Conservation (phyloP, 1,140 invertebrate genomes). For the Drosophila nigrodunni region DNA sequence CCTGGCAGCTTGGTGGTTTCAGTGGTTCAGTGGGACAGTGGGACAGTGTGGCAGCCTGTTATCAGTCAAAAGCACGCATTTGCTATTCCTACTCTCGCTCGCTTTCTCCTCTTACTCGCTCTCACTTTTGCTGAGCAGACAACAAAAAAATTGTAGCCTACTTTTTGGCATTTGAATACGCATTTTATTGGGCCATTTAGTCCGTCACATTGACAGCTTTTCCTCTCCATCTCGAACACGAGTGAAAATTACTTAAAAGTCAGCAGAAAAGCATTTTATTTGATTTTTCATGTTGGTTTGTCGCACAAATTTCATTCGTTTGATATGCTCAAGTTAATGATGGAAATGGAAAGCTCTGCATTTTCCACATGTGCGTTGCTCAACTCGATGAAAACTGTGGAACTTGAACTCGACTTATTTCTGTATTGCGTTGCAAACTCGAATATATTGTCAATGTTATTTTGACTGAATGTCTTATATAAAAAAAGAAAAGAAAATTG, state of each 20-base stretch:
- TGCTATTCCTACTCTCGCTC: neutral
- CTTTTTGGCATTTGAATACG: slow-evolving; percentile 38
- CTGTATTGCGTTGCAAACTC: no score
- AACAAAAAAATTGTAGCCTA: slow-evolving; percentile 28
- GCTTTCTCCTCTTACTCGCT: neutral
- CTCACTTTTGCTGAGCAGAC: neutral
- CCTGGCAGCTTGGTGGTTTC: neutral
- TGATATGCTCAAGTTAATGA: neutral
- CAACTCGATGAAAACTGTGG: no score
- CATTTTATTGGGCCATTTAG: slow-evolving; percentile 41
- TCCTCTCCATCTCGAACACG: neutral
- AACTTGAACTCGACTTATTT: no score
- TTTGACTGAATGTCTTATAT: no score
- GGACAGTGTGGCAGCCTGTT: slow-evolving; percentile 6
- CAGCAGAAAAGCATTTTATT: slow-evolving; percentile 26
- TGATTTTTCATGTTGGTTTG: neutral
- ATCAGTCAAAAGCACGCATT: slow-evolving; percentile 40
- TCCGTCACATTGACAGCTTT: slow-evolving; percentile 33
- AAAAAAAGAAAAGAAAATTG: no score
- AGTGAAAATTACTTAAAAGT: slow-evolving; percentile 9
- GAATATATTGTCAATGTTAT: no score
- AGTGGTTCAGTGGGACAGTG: neutral
- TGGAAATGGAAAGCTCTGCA: neutral
- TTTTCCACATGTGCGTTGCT: neutral
- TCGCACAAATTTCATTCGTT: neutral